phyloP scores from a whole-genome alignment of 2,888 invertebrate species.

The Euspilapteryx auroguttella region DNA sequence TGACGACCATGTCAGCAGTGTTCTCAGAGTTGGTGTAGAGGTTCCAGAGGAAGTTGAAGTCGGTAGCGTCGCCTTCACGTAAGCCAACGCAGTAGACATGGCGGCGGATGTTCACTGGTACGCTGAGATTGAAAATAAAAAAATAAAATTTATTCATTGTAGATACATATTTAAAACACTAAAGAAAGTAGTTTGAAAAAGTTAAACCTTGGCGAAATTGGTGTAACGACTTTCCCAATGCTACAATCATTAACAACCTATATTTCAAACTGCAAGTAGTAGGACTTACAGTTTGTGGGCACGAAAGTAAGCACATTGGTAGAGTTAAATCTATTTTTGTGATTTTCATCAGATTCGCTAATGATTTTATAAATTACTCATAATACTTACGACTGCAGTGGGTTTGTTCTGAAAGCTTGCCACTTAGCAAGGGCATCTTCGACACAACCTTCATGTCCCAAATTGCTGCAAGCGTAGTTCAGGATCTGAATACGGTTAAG shows the following conservation, averaged over 20 bases:
- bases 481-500: conserved; percentile 63
- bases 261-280: too few species aligned
- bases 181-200: too few species aligned
- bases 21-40: conserved; percentile 63
- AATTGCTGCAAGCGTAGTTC: conserved; percentile 66
- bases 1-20: conserved; percentile 59
- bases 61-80: conserved; percentile 52
- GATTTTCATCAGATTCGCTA: too few species aligned
- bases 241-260: too few species aligned
- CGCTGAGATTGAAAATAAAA: conserved; percentile 24
- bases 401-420: conserved; percentile 18
- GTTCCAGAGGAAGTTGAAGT: conserved; percentile 65
- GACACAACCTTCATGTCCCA: conserved; percentile 62
- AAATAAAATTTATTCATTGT: conserved; percentile 1
- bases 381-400: too few species aligned
- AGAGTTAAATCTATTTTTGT: too few species aligned
- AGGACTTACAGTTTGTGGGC: too few species aligned
- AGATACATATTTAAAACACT: too few species aligned
- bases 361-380: too few species aligned
- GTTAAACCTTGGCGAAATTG: too few species aligned
- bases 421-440: conserved; percentile 32
- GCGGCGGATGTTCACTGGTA: conserved; percentile 62
- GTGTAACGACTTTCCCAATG: too few species aligned
- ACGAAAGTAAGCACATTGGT: too few species aligned
- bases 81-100: conserved; percentile 69